A percentile compares a stretch with the other conserved stretches of the same genome.
Conservation (phyloP, 2,888 invertebrate species). For the Encarsia formosa region DNA sequence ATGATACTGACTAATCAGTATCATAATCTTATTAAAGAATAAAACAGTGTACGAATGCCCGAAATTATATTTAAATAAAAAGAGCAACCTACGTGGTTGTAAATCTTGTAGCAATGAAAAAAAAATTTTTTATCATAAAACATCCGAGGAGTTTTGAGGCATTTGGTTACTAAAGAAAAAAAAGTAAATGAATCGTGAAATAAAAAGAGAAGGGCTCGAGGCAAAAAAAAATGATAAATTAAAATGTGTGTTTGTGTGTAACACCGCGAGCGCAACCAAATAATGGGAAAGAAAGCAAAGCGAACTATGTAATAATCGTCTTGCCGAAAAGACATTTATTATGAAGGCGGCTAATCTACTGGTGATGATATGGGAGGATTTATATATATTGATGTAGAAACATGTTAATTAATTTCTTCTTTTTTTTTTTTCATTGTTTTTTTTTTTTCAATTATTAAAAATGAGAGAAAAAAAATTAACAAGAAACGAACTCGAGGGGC, state of each 20-base stretch:
- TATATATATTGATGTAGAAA: conserved; percentile 33
- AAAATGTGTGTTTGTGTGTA: conserved; percentile 5
- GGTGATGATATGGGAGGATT: conserved; percentile 35
- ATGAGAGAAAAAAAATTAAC: conserved; percentile 11
- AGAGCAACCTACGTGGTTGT: background rate
- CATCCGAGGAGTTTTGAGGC: too few species aligned
- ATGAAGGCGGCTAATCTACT: conserved; percentile 39
- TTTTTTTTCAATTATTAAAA: too few species aligned
- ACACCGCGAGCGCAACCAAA: conserved; percentile 17
- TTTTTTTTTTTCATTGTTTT: too few species aligned
- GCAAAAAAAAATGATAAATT: conserved; percentile 8
- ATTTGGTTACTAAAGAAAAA: conserved; percentile 16
- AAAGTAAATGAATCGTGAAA: conserved; percentile 3
- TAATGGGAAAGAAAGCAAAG: conserved; percentile 6
- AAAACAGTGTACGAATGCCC: background rate
- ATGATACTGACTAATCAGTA: conserved; percentile 10
- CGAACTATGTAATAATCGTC: conserved; percentile 11
- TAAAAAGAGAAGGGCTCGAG: conserved; percentile 16
- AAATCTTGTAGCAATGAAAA: conserved; percentile 18
- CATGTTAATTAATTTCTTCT: conserved; percentile 22
- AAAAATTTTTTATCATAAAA: conserved; percentile 17
- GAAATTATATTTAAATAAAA: conserved; percentile 3
- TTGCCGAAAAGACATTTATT: conserved; percentile 30
- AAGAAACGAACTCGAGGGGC: conserved; percentile 17
- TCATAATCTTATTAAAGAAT: conserved; percentile 1